Percentiles rank a stretch among this genome's conserved stretches.
Conservation (phyloP, 2,113 vertebrate genomes). For the Acanthisitta chloris region DNA sequence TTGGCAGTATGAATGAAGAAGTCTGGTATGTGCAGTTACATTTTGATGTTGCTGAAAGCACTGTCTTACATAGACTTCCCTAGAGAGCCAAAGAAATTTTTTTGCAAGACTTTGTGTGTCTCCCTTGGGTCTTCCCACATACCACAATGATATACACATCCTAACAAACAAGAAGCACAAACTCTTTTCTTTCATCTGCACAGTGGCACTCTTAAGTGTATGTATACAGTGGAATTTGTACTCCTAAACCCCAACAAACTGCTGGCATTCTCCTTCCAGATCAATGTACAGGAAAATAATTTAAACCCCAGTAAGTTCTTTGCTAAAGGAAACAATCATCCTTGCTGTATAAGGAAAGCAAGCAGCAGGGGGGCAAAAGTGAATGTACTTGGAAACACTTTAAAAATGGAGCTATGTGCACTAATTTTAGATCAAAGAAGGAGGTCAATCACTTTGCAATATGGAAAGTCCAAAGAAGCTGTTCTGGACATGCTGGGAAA, state of each 20-base stretch:
- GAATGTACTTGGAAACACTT: neutral
- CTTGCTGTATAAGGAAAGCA: neutral
- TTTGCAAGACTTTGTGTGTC: neutral
- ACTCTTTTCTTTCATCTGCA: neutral
- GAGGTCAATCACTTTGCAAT: neutral
- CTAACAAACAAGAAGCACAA: neutral
- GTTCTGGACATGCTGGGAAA: neutral
- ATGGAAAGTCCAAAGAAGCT: neutral
- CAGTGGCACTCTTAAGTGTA: neutral
- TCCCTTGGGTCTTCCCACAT: neutral
- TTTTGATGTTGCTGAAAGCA: slow-evolving; percentile 2
- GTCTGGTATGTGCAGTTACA: slow-evolving; percentile 11
- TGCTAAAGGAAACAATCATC: neutral
- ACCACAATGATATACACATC: neutral
- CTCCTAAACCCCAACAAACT: neutral
- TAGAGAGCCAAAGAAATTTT: neutral
- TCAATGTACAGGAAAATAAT: neutral
- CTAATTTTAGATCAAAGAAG: slow-evolving; percentile 42
- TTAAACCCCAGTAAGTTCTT: neutral
- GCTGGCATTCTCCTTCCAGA: neutral
- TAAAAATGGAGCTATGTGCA: neutral
- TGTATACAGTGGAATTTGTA: neutral
- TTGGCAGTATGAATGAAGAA: slow-evolving; percentile 49
- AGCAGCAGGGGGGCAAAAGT: neutral
- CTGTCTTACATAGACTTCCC: neutral